These are phyloP conservation scores for Thalassarche chlororhynchos DNA, from an alignment of 2,113 vertebrate species.

Conservation along the genomic window DNA sequence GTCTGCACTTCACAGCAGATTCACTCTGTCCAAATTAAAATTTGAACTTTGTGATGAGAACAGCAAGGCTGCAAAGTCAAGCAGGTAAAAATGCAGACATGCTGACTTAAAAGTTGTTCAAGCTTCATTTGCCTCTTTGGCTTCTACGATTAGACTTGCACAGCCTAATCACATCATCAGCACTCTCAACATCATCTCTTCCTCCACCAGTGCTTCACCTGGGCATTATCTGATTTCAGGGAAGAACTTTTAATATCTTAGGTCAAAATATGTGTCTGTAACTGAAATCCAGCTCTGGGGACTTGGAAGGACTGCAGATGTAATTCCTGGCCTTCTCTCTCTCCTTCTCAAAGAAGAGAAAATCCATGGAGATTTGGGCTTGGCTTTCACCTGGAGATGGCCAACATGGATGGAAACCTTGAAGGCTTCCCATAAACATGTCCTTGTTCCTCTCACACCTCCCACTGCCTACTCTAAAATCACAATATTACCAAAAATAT, in stretches of 20 bases:
- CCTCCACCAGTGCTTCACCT: background rate
- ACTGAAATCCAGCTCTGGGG: background rate
- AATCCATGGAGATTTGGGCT: background rate
- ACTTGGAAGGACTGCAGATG: background rate
- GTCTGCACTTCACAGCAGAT: background rate
- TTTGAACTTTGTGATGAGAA: background rate
- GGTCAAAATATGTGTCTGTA: background rate
- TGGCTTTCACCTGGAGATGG: background rate
- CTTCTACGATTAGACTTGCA: background rate
- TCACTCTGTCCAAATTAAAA: background rate
- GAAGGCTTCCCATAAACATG: background rate
- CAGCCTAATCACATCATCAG: background rate
- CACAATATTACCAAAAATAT: background rate
- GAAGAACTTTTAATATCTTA: background rate
- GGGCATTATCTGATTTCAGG: background rate
- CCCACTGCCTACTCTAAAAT: background rate
- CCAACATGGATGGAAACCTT: background rate
- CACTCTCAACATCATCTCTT: background rate
- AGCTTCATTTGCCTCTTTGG: background rate
- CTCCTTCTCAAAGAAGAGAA: background rate
- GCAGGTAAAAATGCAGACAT: background rate
- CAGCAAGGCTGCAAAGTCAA: background rate
- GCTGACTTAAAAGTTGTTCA: background rate
- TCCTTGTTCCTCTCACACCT: background rate
- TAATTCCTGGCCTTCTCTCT: background rate